A percentile compares a stretch with the other conserved stretches of the same genome.
Conservation (phyloP, 2,888 invertebrate genomes). For the Cerastoderma edule region DNA sequence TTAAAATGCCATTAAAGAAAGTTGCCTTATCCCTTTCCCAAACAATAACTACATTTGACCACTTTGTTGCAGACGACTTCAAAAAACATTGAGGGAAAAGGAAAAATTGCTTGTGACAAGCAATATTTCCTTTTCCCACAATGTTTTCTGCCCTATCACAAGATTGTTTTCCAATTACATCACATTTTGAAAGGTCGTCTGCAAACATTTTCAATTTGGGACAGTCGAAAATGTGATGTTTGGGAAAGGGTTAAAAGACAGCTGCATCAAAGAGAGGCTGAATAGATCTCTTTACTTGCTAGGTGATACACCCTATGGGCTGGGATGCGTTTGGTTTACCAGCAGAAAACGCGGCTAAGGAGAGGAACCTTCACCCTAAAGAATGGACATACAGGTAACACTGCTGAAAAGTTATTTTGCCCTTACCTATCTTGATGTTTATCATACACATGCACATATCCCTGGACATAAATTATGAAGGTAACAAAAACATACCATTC, state of each 20-base stretch:
- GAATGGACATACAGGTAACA: conserved; percentile 91
- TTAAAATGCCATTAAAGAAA: no score
- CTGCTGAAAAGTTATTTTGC: background rate
- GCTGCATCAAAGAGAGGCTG: no score
- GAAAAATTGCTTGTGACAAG: no score
- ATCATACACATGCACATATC: no score
- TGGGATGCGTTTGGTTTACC: conserved; percentile 99
- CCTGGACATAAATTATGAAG: no score
- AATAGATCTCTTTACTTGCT: background rate
- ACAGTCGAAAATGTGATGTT: background rate
- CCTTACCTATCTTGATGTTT: no score
- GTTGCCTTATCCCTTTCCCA: no score
- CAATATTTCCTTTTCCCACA: background rate
- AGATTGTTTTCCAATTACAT: background rate
- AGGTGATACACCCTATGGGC: conserved; percentile 97
- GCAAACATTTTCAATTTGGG: background rate
- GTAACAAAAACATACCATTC: no score
- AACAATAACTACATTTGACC: no score
- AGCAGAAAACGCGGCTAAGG: conserved; percentile 99
- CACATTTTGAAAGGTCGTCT: background rate
- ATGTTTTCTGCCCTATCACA: background rate
- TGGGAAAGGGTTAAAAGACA: no score
- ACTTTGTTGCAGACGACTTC: no score
- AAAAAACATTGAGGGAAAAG: no score
- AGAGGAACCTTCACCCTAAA: conserved; percentile 90